Conservation (phyloP, 2,797 vertebrate species). For the Anableps anableps region DNA sequence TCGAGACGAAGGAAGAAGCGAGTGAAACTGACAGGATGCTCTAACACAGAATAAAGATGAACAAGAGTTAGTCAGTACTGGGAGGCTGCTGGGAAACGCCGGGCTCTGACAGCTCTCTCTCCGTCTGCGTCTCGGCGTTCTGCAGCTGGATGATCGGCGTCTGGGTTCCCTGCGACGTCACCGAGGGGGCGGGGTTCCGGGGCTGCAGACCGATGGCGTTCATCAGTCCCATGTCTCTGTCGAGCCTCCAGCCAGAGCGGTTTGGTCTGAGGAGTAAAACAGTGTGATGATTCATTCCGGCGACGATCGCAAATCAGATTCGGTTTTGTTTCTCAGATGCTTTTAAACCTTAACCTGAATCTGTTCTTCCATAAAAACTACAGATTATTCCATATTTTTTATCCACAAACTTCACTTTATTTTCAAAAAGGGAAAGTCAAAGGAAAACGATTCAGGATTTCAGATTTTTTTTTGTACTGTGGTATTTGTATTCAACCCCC, state of each 20-base stretch:
- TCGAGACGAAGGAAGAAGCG: neutral
- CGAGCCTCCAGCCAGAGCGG: conserved; percentile 92
- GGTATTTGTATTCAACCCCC: no score
- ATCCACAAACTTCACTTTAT: neutral
- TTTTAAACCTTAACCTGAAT: neutral
- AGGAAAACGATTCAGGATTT: no score
- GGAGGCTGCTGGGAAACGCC: conserved; percentile 64
- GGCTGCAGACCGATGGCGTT: conserved; percentile 98
- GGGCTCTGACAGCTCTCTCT: conserved; percentile 89
- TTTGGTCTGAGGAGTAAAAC: conserved; percentile 80
- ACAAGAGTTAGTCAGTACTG: conserved; percentile 28
- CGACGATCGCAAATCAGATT: no score
- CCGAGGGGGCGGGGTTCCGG: conserved; percentile 92
- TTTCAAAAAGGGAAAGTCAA: neutral
- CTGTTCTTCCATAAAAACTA: neutral
- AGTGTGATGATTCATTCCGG: neutral
- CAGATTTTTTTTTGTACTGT: no score
- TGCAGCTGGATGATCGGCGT: conserved; percentile 94
- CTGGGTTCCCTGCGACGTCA: conserved; percentile 98
- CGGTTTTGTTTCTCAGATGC: no score
- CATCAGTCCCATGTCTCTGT: conserved; percentile 98
- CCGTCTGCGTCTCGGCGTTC: conserved; percentile 96
- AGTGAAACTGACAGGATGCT: no score
- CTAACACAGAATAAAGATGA: no score
- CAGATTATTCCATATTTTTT: neutral